A percentile compares a stretch with the other conserved stretches of the same genome.
These are phyloP conservation scores for Sapayoa aenigma DNA, from an alignment of 2,113 vertebrate species.

Conservation along the genomic window DNA sequence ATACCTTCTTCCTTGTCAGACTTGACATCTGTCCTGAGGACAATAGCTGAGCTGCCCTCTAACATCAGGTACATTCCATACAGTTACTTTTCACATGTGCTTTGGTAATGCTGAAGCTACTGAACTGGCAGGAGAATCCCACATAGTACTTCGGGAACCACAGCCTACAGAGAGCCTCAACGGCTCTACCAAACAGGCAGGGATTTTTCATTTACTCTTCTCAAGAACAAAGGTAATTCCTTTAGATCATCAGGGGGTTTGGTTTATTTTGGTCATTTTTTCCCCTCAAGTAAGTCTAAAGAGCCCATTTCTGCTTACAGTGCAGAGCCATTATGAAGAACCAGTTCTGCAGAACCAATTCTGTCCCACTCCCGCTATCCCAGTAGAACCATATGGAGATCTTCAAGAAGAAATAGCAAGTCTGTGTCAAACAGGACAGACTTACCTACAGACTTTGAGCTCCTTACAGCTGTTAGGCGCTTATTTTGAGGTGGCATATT, in stretches of 20 bases:
- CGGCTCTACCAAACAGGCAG: neutral
- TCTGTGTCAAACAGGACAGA: neutral
- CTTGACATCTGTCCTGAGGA: neutral
- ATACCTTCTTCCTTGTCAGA: neutral
- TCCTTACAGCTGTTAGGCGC: rapidly evolving
- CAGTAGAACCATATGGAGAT: neutral
- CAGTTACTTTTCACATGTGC: neutral
- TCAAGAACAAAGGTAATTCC: neutral
- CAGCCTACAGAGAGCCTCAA: neutral
- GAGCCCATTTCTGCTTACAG: neutral
- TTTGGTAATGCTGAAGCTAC: neutral
- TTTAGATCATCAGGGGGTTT: neutral
- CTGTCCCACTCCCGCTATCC: neutral
- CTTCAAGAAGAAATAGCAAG: neutral
- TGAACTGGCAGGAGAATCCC: neutral
- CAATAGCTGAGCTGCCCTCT: neutral
- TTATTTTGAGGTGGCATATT: neutral
- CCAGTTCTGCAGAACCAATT: neutral
- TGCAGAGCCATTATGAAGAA: neutral
- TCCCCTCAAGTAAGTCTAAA: neutral
- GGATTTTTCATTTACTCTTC: neutral
- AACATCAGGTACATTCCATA: rapidly evolving
- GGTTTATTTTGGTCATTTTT: neutral
- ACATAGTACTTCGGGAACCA: neutral
- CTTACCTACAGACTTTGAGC: neutral